These are phyloP conservation scores for Cyclargus thomasi DNA, from an alignment of 1,140 invertebrate species.

Conservation along the genomic window DNA sequence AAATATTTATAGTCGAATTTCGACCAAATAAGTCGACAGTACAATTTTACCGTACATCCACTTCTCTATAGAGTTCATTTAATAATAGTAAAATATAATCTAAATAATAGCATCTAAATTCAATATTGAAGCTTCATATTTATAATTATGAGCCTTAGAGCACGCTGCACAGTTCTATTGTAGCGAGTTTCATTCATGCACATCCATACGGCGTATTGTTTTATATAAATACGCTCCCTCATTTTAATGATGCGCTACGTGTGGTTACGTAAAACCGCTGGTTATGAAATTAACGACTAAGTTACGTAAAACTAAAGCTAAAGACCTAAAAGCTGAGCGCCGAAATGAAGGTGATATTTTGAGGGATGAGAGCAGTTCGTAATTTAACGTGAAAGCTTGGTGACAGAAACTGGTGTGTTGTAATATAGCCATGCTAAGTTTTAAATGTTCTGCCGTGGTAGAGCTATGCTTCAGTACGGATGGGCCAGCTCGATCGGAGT, in stretches of 20 bases:
- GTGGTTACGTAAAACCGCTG: background rate
- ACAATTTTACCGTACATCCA: background rate
- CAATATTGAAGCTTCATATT: background rate
- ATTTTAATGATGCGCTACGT: constrained; percentile 12
- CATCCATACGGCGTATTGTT: constrained; percentile 1
- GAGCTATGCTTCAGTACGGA: too few relatives aligned
- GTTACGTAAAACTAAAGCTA: constrained; percentile 1
- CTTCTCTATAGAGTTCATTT: background rate
- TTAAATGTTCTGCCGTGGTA: too few relatives aligned
- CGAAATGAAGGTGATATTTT: background rate
- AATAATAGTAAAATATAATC: background rate
- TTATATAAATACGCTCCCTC: background rate
- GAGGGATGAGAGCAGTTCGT: too few relatives aligned
- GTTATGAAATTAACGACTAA: background rate
- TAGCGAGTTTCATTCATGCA: background rate
- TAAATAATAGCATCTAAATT: background rate
- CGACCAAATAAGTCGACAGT: too few relatives aligned
- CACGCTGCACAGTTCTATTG: constrained; percentile 5
- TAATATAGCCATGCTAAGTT: too few relatives aligned
- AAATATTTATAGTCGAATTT: too few relatives aligned
- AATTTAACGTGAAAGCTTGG: background rate
- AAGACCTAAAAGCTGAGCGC: background rate
- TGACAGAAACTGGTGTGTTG: background rate
- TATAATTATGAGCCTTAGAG: background rate
- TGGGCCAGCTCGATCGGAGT: too few relatives aligned